phyloP scores from a whole-genome alignment of 2,113 vertebrate species.

The Butorides virescens region DNA sequence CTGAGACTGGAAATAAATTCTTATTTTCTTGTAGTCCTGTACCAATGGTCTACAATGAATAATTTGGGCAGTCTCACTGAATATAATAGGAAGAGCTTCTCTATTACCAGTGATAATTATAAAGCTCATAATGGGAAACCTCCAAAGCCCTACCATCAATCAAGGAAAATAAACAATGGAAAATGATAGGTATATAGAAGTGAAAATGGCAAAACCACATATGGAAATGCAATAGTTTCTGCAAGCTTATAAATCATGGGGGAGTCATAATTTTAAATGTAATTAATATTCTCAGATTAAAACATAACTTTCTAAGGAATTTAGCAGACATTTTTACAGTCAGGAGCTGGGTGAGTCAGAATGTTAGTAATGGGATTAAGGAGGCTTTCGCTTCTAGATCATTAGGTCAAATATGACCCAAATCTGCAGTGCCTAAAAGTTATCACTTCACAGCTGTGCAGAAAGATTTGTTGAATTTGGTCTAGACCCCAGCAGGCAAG shows the following conservation, averaged over 20 bases:
- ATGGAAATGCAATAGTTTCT: slow-evolving; percentile 63
- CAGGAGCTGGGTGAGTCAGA: not conserved
- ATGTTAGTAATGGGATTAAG: not conserved
- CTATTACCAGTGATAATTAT: slow-evolving; percentile 83
- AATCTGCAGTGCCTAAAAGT: not conserved
- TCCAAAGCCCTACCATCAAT: slow-evolving; percentile 76
- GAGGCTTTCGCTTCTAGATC: not conserved
- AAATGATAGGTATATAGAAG: slow-evolving; percentile 77
- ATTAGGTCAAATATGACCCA: slow-evolving; percentile 8
- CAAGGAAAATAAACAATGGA: slow-evolving; percentile 80
- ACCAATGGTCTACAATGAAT: slow-evolving; percentile 77
- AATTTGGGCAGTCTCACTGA: slow-evolving; percentile 77
- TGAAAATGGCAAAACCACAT: slow-evolving; percentile 66
- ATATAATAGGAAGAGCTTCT: slow-evolving; percentile 80
- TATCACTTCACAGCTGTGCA: slow-evolving; percentile 35
- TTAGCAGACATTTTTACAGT: slow-evolving; percentile 27
- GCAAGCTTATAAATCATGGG: slow-evolving; percentile 75
- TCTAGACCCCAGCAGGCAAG: not conserved
- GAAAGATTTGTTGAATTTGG: slow-evolving; percentile 30
- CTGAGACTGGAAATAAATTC: slow-evolving; percentile 80
- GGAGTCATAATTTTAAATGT: slow-evolving; percentile 55
- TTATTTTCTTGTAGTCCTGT: slow-evolving; percentile 72
- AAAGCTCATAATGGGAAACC: slow-evolving; percentile 81
- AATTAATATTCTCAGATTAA: slow-evolving; percentile 81
- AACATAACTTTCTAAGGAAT: slow-evolving; percentile 65